Evolutionary conservation across 2,797 vertebrate genomes (phyloP).

Genomic region (Botia kubotai): DNA sequence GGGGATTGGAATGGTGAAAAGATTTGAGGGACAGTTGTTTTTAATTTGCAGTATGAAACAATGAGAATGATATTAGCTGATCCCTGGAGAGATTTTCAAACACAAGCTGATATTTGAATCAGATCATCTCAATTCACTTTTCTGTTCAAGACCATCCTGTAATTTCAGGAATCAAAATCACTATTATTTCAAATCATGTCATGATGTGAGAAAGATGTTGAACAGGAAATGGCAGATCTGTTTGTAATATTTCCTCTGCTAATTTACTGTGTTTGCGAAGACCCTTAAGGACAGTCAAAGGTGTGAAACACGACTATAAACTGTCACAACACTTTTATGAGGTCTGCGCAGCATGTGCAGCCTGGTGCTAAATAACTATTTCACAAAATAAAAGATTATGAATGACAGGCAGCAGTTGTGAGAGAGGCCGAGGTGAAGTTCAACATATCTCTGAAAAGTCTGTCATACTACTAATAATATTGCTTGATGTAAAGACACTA

Average conservation of each 20-base stretch:
- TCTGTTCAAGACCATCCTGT: no score
- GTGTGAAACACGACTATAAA: constrained; percentile 84
- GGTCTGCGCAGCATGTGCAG: constrained; percentile 76
- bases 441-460: constrained; percentile 79
- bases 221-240: no score
- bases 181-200: no score
- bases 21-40: not conserved
- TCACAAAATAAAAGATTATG: constrained; percentile 62
- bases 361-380: constrained; percentile 76
- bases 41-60: not conserved
- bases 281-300: constrained; percentile 70
- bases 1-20: not conserved
- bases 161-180: no score
- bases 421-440: constrained; percentile 72
- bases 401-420: constrained; percentile 78
- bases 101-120: no score
- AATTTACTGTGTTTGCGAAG: not conserved
- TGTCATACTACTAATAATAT: constrained; percentile 76
- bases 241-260: constrained; percentile 20
- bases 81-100: no score
- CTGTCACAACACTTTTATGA: constrained; percentile 71
- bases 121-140: no score
- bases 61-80: no score
- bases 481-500: not conserved
- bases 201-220: no score